phyloP scores from a whole-genome alignment of 2,797 vertebrate genomes.

The Otolemur crassicaudatus region DNA sequence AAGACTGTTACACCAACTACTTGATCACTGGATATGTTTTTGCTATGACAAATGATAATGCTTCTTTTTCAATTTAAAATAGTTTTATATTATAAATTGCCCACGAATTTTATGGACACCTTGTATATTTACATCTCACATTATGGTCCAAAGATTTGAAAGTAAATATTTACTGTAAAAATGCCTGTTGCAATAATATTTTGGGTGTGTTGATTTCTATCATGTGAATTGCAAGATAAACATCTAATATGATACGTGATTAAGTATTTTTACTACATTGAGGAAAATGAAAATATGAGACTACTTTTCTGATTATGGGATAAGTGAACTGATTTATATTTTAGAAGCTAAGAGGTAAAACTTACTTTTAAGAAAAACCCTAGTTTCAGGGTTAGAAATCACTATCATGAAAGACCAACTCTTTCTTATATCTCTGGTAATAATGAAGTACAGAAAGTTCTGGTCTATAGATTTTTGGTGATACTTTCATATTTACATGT shows the following conservation, averaged over 20 bases:
- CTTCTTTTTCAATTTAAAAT: background rate
- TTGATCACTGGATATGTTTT: slow-evolving; percentile 42
- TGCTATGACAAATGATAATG: slow-evolving; percentile 26
- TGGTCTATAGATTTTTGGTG: background rate
- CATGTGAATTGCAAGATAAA: slow-evolving; percentile 39
- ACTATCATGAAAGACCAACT: background rate
- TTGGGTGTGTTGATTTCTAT: slow-evolving; percentile 41
- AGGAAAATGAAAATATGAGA: slow-evolving; percentile 53
- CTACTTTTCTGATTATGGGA: background rate
- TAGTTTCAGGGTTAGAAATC: background rate
- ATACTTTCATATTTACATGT: background rate
- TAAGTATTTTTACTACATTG: slow-evolving; percentile 48
- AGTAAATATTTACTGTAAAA: background rate
- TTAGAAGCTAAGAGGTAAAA: background rate
- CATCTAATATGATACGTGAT: background rate
- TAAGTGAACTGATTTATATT: slow-evolving; percentile 42
- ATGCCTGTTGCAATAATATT: background rate
- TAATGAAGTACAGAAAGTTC: background rate
- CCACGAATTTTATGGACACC: no score
- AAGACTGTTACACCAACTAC: background rate
- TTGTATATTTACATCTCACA: slow-evolving; percentile 41
- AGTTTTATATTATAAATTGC: no score
- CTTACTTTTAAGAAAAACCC: background rate
- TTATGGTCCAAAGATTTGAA: slow-evolving; percentile 32
- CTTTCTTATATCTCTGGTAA: background rate